Base-by-base conservation (phyloP, 2,888 invertebrate genomes). In the Dendrolimus houi region DNA sequence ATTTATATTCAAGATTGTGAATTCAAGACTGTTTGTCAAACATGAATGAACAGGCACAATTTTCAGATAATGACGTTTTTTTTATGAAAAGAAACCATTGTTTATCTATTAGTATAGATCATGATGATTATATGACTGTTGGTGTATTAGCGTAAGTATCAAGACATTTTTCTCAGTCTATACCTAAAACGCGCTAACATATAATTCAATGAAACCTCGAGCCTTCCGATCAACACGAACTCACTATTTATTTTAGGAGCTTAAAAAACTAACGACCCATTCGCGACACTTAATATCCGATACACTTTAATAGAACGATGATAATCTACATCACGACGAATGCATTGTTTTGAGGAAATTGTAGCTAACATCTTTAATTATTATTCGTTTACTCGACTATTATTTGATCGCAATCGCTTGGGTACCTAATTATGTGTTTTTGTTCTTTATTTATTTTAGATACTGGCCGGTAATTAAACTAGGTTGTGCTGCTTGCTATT, bases 171-270 rank as follows among this genome's bases (percentile, higher is more conserved):
- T 47, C 9, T 47, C 47, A 9, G 10, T 10, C 47, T 10, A 47
- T 6, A 47, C 9, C 47, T 47, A 47, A 47, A 47, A 47, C 55
- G 60, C 60, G 60, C 61, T 60, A 61, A 55, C 53, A 63, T 63
- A 61, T 63, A 54, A 60, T 61, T 64, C 59, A 62, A 63, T 53
- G 55, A 3, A 14, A 52, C 17, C n/a, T 41, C 41, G 14, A 54
- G 55, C 14, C 54, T 56, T 56, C 61, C 59, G 59, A 58, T 58
- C 60, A 55, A 54, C 63, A 65, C 64, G 64, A 62, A 56, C 57
- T 56, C 47, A 57, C 60, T 63, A 64, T 65, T 61, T 63, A 62
- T 63, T 62, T 59, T 58, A 56, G 56, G 60, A 60, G 61, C 61
- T 57, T 57, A 55, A 40, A n/a, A 10, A 9, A 9, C 8, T 41